Percentiles rank a stretch among this genome's conserved stretches.
Conservation (phyloP, 2,888 invertebrate genomes). For the Atrina japonica region DNA sequence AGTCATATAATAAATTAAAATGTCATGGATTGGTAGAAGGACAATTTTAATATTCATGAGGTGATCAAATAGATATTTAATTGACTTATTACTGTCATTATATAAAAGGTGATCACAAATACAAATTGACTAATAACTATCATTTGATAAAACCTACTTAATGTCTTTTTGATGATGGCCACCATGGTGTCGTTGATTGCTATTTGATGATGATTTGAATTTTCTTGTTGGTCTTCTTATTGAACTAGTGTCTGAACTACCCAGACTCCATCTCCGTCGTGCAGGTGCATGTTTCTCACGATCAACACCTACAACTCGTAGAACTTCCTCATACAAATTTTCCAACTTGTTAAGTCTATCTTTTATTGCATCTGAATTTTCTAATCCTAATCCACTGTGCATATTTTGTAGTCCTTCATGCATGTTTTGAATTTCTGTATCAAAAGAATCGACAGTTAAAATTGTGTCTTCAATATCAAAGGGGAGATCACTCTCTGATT, state of each 20-base stretch:
- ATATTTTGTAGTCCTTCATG: slow-evolving; percentile 38
- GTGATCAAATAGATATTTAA: no score
- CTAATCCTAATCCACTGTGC: slow-evolving; percentile 45
- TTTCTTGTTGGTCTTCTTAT: slow-evolving; percentile 53
- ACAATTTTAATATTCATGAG: no score
- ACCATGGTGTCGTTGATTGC: slow-evolving; percentile 50
- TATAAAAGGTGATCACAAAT: no score
- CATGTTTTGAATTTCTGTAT: slow-evolving; percentile 54
- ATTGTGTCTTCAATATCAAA: slow-evolving; percentile 74
- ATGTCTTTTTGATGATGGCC: slow-evolving; percentile 53
- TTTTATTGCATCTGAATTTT: slow-evolving; percentile 55
- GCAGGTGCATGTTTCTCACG: slow-evolving; percentile 42
- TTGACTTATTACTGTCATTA: no score
- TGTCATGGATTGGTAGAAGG: no score
- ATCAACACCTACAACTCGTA: slow-evolving; percentile 63
- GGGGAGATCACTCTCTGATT: slow-evolving; percentile 67
- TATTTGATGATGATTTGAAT: slow-evolving; percentile 44
- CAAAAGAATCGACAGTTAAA: slow-evolving; percentile 68
- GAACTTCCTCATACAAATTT: slow-evolving; percentile 72
- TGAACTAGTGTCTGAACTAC: slow-evolving; percentile 71
- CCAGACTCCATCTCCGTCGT: slow-evolving; percentile 70
- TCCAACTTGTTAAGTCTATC: slow-evolving; percentile 72
- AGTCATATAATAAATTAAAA: no score
- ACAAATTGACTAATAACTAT: no score
- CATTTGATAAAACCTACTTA: slow-evolving; percentile 36